These are phyloP conservation scores for Agrochola circellaris DNA, from an alignment of 2,888 invertebrate genomes.

Conservation along the genomic window DNA sequence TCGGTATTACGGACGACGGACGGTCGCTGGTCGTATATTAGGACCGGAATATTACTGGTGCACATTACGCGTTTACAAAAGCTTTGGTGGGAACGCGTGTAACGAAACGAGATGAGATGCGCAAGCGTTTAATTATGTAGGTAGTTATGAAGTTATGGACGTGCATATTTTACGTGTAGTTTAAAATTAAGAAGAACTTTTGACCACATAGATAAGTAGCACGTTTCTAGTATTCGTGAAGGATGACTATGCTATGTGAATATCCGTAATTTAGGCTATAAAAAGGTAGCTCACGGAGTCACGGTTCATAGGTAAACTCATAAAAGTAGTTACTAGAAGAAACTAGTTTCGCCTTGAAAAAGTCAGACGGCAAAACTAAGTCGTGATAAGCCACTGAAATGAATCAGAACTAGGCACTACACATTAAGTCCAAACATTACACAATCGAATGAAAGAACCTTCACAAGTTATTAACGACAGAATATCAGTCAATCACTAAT, in stretches of 20 bases:
- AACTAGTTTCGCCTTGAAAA: slow-evolving; percentile 17
- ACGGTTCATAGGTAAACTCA: background rate
- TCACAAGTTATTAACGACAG: slow-evolving; percentile 61
- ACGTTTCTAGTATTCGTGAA: too few relatives aligned
- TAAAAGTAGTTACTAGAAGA: background rate
- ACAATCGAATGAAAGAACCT: slow-evolving; percentile 49
- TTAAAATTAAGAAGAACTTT: too few relatives aligned
- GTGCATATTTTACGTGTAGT: slow-evolving; percentile 24
- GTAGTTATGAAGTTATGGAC: slow-evolving; percentile 42
- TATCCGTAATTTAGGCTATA: background rate
- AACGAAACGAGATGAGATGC: slow-evolving; percentile 62
- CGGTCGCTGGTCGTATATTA: slow-evolving; percentile 66
- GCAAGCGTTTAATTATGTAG: slow-evolving; percentile 63
- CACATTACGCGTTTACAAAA: slow-evolving; percentile 66
- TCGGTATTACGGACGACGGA: slow-evolving; percentile 60
- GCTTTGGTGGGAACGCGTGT: slow-evolving; percentile 62
- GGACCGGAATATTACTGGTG: slow-evolving; percentile 65
- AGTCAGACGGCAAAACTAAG: slow-evolving; percentile 26
- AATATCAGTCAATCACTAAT: slow-evolving; percentile 65
- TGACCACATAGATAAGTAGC: too few relatives aligned
- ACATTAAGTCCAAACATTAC: slow-evolving; percentile 50
- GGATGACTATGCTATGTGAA: too few relatives aligned
- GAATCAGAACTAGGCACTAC: slow-evolving; percentile 24
- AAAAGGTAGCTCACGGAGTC: background rate
- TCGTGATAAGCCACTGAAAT: slow-evolving; percentile 45